Percentiles rank a stretch among this genome's conserved stretches.
These are phyloP conservation scores for Sitophilus oryzae DNA, from an alignment of 1,140 invertebrate species.

Conservation along the genomic window DNA sequence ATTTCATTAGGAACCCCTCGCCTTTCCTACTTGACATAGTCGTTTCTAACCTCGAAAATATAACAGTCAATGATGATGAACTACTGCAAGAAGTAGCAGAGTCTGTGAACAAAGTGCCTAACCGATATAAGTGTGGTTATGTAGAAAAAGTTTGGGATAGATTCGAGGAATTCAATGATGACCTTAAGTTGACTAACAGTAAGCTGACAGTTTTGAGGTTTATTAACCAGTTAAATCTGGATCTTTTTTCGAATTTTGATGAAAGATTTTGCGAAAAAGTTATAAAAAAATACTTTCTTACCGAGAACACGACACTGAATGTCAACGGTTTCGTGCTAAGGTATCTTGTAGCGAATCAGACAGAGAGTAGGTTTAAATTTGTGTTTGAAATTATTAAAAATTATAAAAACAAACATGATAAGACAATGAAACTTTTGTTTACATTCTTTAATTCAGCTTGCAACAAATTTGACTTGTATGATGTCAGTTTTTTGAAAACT, in stretches of 20 bases:
- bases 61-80: not conserved
- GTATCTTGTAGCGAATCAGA: not conserved
- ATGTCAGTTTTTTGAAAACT: not conserved
- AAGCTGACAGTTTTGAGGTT: not conserved
- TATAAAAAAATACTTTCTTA: not conserved
- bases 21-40: not conserved
- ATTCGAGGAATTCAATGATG: not conserved
- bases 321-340: not conserved
- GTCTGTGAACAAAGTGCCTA: not conserved
- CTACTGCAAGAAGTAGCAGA: not conserved
- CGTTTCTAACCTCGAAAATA: not conserved
- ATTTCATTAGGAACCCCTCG: not conserved
- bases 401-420: not conserved
- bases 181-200: too few species aligned
- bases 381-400: not conserved
- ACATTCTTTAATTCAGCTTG: not conserved
- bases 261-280: not conserved
- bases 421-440: not conserved
- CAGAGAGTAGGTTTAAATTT: not conserved
- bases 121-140: not conserved
- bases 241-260: not conserved
- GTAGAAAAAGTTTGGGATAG: not conserved
- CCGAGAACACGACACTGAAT: not conserved
- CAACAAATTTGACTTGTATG: not conserved
- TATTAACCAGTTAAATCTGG: not conserved